These are phyloP conservation scores for Bagarius yarrelli DNA, from an alignment of 2,113 vertebrate species.

Conservation along the genomic window DNA sequence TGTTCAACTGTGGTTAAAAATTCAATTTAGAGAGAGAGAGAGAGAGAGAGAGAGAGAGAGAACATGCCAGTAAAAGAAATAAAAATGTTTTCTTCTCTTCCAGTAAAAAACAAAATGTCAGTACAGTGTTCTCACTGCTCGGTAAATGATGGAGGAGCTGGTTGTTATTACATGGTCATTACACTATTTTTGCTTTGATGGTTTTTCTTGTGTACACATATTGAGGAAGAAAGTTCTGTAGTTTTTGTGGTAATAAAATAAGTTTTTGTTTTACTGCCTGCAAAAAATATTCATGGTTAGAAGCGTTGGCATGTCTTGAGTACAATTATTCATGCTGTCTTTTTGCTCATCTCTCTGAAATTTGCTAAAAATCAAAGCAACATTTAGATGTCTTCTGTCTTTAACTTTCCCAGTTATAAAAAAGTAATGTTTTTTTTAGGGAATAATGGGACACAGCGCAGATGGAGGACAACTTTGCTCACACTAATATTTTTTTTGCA, in stretches of 20 bases:
- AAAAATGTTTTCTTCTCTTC: neutral
- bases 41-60: neutral
- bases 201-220: neutral
- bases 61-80: neutral
- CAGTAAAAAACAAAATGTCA: neutral
- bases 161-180: conserved; percentile 1
- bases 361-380: neutral
- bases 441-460: neutral
- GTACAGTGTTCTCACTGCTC: neutral
- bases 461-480: neutral
- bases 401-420: neutral
- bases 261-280: neutral
- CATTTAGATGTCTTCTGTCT: neutral
- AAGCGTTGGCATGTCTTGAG: neutral
- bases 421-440: too few relatives aligned
- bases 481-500: too few relatives aligned
- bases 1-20: neutral
- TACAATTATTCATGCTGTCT: neutral
- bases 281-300: neutral
- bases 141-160: conserved; percentile 1
- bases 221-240: neutral
- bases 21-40: neutral
- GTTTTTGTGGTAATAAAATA: conserved; percentile 1
- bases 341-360: conserved; percentile 6
- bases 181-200: neutral